Base-by-base conservation (phyloP, 2,888 invertebrate genomes). In the Oscheius onirici region DNA sequence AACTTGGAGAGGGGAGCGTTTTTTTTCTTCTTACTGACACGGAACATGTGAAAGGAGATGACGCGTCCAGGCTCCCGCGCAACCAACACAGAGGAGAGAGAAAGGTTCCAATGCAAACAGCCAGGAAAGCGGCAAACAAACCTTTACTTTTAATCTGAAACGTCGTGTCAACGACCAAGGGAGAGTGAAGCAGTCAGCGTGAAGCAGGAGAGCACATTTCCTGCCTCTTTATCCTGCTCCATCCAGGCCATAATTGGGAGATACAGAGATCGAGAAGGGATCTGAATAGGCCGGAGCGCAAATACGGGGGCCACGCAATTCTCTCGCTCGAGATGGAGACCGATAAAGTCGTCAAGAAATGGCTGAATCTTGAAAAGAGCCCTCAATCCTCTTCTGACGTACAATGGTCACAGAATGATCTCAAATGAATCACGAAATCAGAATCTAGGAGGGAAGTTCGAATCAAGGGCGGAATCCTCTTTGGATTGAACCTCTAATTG, bases 231-330 rank as follows among this genome's bases (percentile, higher is more conserved):
- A 40, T 46, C 44, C 34, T 34, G 34, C 34, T 34, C 34, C 34
- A 34, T 34, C 34, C 34, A n/a, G 15, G 34, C 44, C 46, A 63
- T 63, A 26, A 63, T 63, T 49, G 63, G 44, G 61, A 46, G 44
- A 46, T 65, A 65, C 52, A 65, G 11, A 65, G 49, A 51, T 65
- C 51, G 46, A 49, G 65, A 49, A 52, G 26, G n/a, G 49, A 58
- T 52, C 24, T 49, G 65, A 65, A 49, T 40, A 49, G 40, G 34
- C 10, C 15, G 52, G 26, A 52, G 65, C 40, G 52, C 40, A 52
- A 65, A 65, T 49, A 65, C 52, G 49, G 20, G 40, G 24, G 26
- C 61, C 49, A 46, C 61, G 44, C 49, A 44, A 43, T 61, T 43
- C 60, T 17, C 44, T n/a, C 20, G 13, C 61, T 24, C 55, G 24